These are phyloP conservation scores for Lepisosteus oculatus DNA, from an alignment of 2,113 vertebrate species.

Conservation along the genomic window DNA sequence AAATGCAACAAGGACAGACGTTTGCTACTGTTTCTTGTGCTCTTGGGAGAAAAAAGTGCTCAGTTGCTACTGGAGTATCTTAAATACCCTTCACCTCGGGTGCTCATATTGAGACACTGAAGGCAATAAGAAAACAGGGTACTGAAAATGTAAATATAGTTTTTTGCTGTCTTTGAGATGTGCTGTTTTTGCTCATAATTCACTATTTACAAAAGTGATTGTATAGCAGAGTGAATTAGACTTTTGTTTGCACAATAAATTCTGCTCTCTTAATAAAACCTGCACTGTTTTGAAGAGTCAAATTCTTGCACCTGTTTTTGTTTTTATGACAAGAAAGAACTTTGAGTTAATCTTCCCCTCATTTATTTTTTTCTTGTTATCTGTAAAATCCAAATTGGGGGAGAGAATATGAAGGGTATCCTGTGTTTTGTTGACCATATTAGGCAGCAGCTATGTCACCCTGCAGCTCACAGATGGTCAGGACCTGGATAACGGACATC, in stretches of 20 bases:
- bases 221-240: neutral
- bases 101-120: neutral
- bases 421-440: no score
- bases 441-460: no score
- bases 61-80: neutral
- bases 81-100: neutral
- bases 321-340: no score
- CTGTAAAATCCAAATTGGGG: no score
- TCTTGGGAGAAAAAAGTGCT: neutral
- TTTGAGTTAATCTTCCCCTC: neutral
- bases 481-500: no score
- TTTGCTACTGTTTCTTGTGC: neutral
- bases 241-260: slow-evolving; percentile 6
- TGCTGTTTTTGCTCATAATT: neutral
- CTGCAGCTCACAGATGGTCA: no score
- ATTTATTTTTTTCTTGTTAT: no score
- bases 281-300: neutral
- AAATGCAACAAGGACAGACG: neutral
- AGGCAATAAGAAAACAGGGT: slow-evolving; percentile 11
- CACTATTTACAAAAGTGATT: slow-evolving; percentile 6
- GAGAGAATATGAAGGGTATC: no score
- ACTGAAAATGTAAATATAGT: neutral
- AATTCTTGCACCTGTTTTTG: neutral
- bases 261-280: slow-evolving; percentile 9
- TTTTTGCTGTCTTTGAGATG: slow-evolving; percentile 1